A percentile compares a stretch with the other conserved stretches of the same genome.
Conservation (phyloP, 2,888 invertebrate species). For the Epinotia nisella region DNA sequence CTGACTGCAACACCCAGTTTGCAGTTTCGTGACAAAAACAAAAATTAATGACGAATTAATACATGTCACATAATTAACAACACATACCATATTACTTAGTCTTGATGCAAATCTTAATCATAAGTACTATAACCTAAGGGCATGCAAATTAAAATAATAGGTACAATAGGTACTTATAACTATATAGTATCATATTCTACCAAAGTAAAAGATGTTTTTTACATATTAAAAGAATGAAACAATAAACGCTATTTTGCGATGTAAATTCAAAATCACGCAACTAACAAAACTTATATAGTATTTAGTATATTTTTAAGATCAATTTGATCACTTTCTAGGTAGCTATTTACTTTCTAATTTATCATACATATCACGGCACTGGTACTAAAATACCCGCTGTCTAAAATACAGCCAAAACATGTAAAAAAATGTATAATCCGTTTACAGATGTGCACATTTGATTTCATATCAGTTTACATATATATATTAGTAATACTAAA, state of each 20-base stretch:
- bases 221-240: background rate
- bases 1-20: no score
- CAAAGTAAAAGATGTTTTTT: no score
- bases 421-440: background rate
- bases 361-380: background rate
- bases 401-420: background rate
- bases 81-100: no score
- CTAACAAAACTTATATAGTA: no score
- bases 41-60: no score
- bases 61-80: no score
- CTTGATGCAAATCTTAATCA: no score
- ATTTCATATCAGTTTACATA: background rate
- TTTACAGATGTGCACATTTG: background rate
- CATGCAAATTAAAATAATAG: slow-evolving; percentile 1
- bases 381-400: slow-evolving; percentile 1
- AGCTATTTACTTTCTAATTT: background rate
- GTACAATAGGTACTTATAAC: no score
- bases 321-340: slow-evolving; percentile 2
- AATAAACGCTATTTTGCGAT: background rate
- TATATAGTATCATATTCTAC: no score
- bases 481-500: background rate
- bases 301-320: background rate
- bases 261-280: background rate
- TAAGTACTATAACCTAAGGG: no score
- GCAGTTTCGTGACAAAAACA: no score